A percentile compares a stretch with the other conserved stretches of the same genome.
These are phyloP conservation scores for Tetragonisca angustula DNA, from an alignment of 2,888 invertebrate genomes.

Conservation along the genomic window DNA sequence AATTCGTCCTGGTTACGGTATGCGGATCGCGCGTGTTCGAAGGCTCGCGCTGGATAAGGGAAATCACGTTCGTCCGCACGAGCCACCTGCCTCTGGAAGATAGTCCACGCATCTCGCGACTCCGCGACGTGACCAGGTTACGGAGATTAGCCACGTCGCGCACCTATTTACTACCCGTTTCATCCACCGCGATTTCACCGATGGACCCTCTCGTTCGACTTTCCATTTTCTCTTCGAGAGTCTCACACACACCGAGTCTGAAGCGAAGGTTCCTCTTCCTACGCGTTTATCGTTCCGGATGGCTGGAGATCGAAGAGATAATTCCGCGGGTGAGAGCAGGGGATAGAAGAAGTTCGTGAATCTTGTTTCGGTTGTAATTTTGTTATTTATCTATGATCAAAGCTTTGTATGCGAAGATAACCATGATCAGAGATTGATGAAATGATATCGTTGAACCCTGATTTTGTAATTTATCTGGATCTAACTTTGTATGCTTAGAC, in stretches of 20 bases:
- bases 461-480: no score
- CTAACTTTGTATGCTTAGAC: no score
- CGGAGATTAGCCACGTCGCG: constrained; percentile 11
- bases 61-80: constrained; percentile 26
- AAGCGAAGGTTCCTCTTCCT: neutral
- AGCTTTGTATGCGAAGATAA: no score
- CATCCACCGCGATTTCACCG: constrained; percentile 6
- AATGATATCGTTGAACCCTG: no score
- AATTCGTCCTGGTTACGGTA: constrained; percentile 32
- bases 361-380: no score
- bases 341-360: no score
- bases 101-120: constrained; percentile 40
- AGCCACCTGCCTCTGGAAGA: constrained; percentile 34
- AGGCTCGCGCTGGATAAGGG: constrained; percentile 31
- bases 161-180: neutral
- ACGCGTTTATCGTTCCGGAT: neutral
- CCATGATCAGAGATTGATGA: no score
- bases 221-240: neutral
- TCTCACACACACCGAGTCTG: neutral
- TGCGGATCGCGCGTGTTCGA: constrained; percentile 28
- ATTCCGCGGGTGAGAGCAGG: no score
- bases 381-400: no score
- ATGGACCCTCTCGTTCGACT: neutral
- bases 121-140: constrained; percentile 41
- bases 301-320: neutral